phyloP scores from a whole-genome alignment of 1,140 invertebrate species.

The Neocloeon triangulifer region DNA sequence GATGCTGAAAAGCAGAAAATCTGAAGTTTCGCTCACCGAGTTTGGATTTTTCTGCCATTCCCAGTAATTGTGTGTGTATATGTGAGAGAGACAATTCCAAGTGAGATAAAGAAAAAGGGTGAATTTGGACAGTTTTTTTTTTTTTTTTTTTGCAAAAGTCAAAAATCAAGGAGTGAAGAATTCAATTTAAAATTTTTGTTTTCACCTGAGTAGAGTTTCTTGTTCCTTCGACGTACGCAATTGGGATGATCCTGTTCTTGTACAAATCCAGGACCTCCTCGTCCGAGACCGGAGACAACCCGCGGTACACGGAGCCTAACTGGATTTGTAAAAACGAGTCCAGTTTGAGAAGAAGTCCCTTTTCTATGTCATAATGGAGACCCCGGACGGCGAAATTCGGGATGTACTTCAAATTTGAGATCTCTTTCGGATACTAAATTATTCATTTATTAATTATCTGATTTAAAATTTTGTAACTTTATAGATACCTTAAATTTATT shows the following conservation, averaged over 20 bases:
- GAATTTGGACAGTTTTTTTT: no score
- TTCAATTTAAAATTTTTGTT: no score
- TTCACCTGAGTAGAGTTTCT: no score
- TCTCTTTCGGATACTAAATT: slow-evolving; percentile 73
- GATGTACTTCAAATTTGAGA: slow-evolving; percentile 59
- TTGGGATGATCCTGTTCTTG: slow-evolving; percentile 62
- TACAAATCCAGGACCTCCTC: slow-evolving; percentile 73
- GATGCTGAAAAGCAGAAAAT: no score
- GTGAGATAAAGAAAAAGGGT: no score
- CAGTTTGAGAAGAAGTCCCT: slow-evolving; percentile 83
- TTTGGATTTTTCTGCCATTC: no score
- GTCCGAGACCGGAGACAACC: slow-evolving; percentile 53
- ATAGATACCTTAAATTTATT: slow-evolving; percentile 80
- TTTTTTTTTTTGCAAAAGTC: no score
- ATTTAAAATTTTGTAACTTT: no score
- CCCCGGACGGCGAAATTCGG: slow-evolving; percentile 80
- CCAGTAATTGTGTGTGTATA: no score
- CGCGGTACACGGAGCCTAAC: slow-evolving; percentile 80
- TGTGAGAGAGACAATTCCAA: no score
- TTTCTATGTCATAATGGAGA: slow-evolving; percentile 89
- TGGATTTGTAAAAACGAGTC: slow-evolving; percentile 95
- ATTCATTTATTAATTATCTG: neutral
- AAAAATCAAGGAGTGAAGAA: no score
- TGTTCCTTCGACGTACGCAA: slow-evolving; percentile 62
- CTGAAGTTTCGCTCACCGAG: no score